Evolutionary conservation across 2,888 invertebrate species (phyloP).

Genomic region (Marasmarcha lunaedactyla): DNA sequence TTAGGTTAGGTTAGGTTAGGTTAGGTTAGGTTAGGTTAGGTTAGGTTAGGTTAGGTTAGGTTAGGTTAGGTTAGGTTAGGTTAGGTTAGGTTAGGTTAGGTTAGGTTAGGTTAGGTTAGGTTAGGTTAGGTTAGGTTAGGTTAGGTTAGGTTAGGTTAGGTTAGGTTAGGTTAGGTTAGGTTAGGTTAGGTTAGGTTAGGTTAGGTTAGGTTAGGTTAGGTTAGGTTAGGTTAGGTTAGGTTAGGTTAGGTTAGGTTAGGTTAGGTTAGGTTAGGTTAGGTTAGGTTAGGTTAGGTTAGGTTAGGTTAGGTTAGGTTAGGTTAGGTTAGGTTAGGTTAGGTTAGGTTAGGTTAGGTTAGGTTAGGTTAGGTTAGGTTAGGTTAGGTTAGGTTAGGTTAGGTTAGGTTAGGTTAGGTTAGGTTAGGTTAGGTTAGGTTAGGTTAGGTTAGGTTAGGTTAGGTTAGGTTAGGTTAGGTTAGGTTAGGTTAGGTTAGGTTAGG

Average conservation of each 20-base stretch:
- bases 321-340: constrained; percentile 11
- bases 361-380: neutral
- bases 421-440: constrained; percentile 7
- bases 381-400: constrained; percentile 7
- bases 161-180: constrained; percentile 10
- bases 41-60: constrained; percentile 13
- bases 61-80: constrained; percentile 13
- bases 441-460: constrained; percentile 7
- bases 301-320: constrained; percentile 10
- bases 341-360: neutral
- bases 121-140: constrained; percentile 11
- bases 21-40: constrained; percentile 12
- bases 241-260: neutral
- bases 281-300: constrained; percentile 13
- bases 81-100: constrained; percentile 13
- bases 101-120: constrained; percentile 12
- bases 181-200: constrained; percentile 3
- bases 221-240: constrained; percentile 12
- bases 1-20: constrained; percentile 15
- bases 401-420: constrained; percentile 6
- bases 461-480: constrained; percentile 8
- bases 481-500: constrained; percentile 6
- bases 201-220: constrained; percentile 3
- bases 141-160: constrained; percentile 12
- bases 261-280: constrained; percentile 7